Evolutionary conservation across 2,888 invertebrate species (phyloP), one percentile per base, ranked within the genome.

Genomic region (Acrocyrtus sp.): DNA sequence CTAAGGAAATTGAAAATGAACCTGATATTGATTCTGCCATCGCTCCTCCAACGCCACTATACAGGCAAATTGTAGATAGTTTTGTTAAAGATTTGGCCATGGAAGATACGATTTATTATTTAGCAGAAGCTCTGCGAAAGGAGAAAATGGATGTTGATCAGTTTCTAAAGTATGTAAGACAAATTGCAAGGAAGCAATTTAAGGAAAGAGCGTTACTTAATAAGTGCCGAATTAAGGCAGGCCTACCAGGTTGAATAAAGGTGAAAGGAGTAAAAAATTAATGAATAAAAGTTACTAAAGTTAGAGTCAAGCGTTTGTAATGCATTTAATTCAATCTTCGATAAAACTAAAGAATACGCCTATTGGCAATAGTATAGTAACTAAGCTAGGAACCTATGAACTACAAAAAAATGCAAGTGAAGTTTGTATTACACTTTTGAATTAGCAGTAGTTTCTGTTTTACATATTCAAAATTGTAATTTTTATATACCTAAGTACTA

Each of bases 41-140:
- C 39, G 94, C 94, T 21, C 96, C 98, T 1, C 95, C 96, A 63
- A 95, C 98, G 24, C 98, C 98, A 0, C 86, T 98, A 53, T 97
- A 97, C 83, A 94, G 94, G 86, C 98, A 98, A 84, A 89, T 98
- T 83, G 85, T 98, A 74, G 95, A 93, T 85, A 92, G 96, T 48
- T 98, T 95, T 87, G 96, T 96, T 57, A 97, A 98, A 85, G 99
- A 99, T 87, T 96, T 98, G 76, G 97, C 99, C 17, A 90, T 95
- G 61, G 98, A 99, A 87, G 99, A 99, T 88, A 95, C 97, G 74
- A 96, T 99, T 83, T 99, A 98, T 85, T 97, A 96, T 84, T 90
- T 99, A 86, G 97, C 97, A 8, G 96, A 98, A 86, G 97, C 96
- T 10, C 85, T 98, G 74, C 89, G 96, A 77, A 91, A 93, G 81